A percentile compares a stretch with the other conserved stretches of the same genome.
Evolutionary conservation across 2,888 invertebrate species (phyloP).

Genomic region (Troides helena): DNA sequence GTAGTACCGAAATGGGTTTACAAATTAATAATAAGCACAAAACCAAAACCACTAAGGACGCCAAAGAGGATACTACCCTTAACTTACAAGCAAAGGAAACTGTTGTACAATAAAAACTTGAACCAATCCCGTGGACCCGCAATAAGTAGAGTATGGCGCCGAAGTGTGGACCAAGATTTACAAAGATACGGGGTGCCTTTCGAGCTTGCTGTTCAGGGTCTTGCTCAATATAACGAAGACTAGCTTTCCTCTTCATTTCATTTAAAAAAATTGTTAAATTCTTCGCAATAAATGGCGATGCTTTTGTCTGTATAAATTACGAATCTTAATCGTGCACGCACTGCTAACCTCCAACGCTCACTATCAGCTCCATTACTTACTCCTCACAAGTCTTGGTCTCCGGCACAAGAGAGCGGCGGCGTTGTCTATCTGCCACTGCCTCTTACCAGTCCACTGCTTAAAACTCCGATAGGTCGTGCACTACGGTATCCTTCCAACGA

Average conservation of each 20-base stretch:
- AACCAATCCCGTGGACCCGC: slow-evolving; percentile 11
- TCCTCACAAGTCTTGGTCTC: too few relatives aligned
- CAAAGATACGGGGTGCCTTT: slow-evolving; percentile 53
- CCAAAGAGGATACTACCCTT: slow-evolving; percentile 12
- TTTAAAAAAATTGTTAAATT: too few relatives aligned
- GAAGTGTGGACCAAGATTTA: slow-evolving; percentile 34
- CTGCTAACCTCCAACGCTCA: too few relatives aligned
- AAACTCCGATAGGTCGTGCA: too few relatives aligned
- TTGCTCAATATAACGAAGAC: slow-evolving; percentile 52
- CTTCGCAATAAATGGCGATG: too few relatives aligned
- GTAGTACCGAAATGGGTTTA: slow-evolving; percentile 23
- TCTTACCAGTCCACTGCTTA: too few relatives aligned
- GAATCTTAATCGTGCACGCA: too few relatives aligned
- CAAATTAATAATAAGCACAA: neutral
- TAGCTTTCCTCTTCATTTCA: neutral
- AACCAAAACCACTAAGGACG: neutral
- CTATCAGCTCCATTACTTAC: too few relatives aligned
- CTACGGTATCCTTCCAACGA: too few relatives aligned
- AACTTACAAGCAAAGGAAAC: slow-evolving; percentile 1
- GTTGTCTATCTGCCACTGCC: too few relatives aligned
- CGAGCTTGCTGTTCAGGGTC: slow-evolving; percentile 51
- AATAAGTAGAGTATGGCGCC: slow-evolving; percentile 38
- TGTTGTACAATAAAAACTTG: slow-evolving; percentile 3
- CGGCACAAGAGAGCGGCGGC: too few relatives aligned
- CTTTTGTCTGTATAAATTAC: too few relatives aligned